Evolutionary conservation across 2,888 invertebrate genomes (phyloP).

Genomic region (Sycophila texana): DNA sequence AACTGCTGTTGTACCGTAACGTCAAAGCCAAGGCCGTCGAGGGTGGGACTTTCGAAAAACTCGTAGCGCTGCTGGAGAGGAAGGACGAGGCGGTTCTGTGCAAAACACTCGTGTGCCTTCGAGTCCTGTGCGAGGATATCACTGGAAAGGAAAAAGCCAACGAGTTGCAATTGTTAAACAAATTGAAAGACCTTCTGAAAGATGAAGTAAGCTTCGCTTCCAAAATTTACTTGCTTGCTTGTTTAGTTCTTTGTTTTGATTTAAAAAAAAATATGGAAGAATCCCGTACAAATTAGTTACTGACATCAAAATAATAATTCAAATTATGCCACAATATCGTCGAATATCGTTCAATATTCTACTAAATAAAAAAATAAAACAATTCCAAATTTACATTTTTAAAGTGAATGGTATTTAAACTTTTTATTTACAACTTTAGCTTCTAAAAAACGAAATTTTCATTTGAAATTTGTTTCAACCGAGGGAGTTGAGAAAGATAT

Average conservation of each 20-base stretch:
- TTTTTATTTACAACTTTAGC: no score
- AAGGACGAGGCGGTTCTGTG: constrained; percentile 65
- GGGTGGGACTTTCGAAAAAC: constrained; percentile 69
- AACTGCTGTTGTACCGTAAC: constrained; percentile 70
- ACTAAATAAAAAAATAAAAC: no score
- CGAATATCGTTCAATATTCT: no score
- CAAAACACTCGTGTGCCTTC: constrained; percentile 68
- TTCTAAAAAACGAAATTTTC: no score
- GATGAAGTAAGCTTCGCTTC: constrained; percentile 65
- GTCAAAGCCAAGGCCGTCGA: constrained; percentile 73
- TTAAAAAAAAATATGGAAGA: no score
- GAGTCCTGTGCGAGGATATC: constrained; percentile 68
- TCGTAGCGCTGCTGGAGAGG: constrained; percentile 67
- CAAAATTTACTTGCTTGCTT: neutral
- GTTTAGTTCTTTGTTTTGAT: no score
- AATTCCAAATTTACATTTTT: no score
- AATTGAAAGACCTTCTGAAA: constrained; percentile 67
- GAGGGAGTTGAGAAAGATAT: no score
- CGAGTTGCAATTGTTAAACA: constrained; percentile 68
- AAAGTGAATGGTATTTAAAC: no score
- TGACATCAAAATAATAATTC: neutral
- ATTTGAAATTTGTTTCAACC: no score
- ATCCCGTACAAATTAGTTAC: neutral
- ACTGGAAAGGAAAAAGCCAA: constrained; percentile 72
- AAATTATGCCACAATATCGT: no score